Evolutionary conservation across 2,113 vertebrate genomes (phyloP).

Genomic region (Prunella himalayana): DNA sequence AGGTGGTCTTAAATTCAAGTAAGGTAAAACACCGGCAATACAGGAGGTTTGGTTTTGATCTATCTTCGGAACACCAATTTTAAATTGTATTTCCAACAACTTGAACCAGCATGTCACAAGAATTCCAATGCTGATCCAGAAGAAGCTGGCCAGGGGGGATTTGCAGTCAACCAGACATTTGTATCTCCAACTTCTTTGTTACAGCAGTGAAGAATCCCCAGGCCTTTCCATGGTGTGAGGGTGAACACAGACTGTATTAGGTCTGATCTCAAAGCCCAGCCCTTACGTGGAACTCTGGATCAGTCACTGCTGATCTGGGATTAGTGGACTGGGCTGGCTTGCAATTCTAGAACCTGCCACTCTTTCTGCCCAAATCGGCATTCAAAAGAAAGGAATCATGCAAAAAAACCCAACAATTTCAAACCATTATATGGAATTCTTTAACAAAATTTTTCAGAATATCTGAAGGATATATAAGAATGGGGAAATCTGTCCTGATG

Average conservation of each 20-base stretch:
- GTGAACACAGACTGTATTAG: fast-evolving
- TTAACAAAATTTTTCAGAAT: not conserved
- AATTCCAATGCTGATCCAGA: not conserved
- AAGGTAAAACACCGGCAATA: not conserved
- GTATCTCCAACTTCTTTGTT: not conserved
- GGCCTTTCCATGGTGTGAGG: not conserved
- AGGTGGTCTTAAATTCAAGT: not conserved
- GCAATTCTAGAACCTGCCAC: not conserved
- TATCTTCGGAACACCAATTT: not conserved
- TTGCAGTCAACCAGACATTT: not conserved
- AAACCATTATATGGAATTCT: not conserved
- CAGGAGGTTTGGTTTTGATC: not conserved
- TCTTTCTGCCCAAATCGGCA: not conserved
- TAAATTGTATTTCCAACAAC: not conserved
- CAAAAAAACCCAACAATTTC: not conserved
- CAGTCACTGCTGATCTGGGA: not conserved
- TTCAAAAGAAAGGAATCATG: not conserved
- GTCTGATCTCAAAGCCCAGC: not conserved
- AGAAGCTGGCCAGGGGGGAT: not conserved
- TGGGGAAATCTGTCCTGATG: not conserved
- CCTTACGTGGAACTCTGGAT: not conserved
- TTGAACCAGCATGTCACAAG: not conserved
- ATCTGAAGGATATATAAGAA: not conserved
- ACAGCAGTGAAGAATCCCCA: not conserved
- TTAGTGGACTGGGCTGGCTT: not conserved